Conservation (phyloP, 2,113 vertebrate genomes). For the Neoarius graeffei region DNA sequence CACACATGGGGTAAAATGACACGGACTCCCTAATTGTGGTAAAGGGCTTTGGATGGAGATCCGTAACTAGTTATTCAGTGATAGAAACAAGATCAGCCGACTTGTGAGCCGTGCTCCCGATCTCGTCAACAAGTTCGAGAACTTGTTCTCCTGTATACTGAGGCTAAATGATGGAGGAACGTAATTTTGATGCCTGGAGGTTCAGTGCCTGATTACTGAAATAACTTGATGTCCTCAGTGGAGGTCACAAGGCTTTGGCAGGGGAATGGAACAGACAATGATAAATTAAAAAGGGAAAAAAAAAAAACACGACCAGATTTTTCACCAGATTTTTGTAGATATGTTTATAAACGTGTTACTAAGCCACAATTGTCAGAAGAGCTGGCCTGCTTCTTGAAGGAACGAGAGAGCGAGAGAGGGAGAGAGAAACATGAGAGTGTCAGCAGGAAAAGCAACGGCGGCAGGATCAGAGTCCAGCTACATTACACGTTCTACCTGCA, state of each 20-base stretch:
- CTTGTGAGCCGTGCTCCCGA: not conserved
- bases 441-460: slow-evolving; percentile 31
- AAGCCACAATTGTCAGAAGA: not conserved
- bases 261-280: not conserved
- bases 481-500: slow-evolving; percentile 42
- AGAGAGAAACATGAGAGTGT: slow-evolving; percentile 13
- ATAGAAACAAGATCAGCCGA: slow-evolving; percentile 23
- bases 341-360: not conserved
- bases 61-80: slow-evolving; percentile 19
- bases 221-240: slow-evolving; percentile 29
- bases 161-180: slow-evolving; percentile 35
- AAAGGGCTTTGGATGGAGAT: slow-evolving; percentile 41
- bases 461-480: slow-evolving; percentile 37
- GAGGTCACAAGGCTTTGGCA: not conserved
- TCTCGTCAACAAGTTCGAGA: slow-evolving; percentile 49
- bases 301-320: not conserved
- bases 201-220: slow-evolving; percentile 45
- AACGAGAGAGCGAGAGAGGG: slow-evolving; percentile 9
- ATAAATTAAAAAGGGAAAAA: not conserved
- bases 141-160: not conserved
- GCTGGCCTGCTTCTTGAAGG: not conserved
- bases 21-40: slow-evolving; percentile 52
- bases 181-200: slow-evolving; percentile 44
- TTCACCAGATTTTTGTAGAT: not conserved
- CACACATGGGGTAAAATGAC: slow-evolving; percentile 55